phyloP scores from a whole-genome alignment of 2,113 vertebrate genomes.

The Thalassoma bifasciatum region DNA sequence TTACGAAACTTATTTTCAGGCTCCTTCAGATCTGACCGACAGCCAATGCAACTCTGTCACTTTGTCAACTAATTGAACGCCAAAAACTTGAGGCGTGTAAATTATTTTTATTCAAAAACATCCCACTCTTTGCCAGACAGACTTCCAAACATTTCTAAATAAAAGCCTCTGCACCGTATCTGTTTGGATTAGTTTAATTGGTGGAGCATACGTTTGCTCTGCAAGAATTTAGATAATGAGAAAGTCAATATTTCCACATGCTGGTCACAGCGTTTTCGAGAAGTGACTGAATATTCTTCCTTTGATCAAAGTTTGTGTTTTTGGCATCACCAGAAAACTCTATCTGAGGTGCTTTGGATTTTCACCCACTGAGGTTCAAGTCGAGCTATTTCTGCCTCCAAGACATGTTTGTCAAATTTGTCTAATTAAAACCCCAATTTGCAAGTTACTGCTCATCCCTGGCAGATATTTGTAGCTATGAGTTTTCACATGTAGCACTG shows the following conservation, averaged over 20 bases:
- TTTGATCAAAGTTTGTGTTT: neutral
- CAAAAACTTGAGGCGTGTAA: neutral
- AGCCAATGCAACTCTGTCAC: constrained; percentile 10
- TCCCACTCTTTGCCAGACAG: neutral
- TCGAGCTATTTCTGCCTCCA: constrained; percentile 4
- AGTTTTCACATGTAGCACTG: neutral
- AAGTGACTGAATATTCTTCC: neutral
- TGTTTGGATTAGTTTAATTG: neutral
- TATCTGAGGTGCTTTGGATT: neutral
- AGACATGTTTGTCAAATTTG: constrained; percentile 21
- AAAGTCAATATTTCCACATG: neutral
- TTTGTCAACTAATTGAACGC: constrained; percentile 16
- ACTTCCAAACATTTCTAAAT: neutral
- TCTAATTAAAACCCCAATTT: constrained; percentile 1
- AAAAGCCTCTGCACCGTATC: neutral
- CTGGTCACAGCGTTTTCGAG: neutral
- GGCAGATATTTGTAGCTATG: neutral
- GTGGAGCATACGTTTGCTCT: neutral
- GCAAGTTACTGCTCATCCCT: neutral
- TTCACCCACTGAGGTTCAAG: constrained; percentile 5
- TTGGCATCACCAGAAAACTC: neutral
- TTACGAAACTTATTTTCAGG: constrained; percentile 27
- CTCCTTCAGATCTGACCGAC: constrained; percentile 4
- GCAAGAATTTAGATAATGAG: neutral
- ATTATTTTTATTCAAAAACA: constrained; percentile 6